Percentiles rank a stretch among this genome's conserved stretches.
These are phyloP conservation scores for Pseudochirops corinnae DNA, from an alignment of 2,797 vertebrate genomes.

Conservation along the genomic window DNA sequence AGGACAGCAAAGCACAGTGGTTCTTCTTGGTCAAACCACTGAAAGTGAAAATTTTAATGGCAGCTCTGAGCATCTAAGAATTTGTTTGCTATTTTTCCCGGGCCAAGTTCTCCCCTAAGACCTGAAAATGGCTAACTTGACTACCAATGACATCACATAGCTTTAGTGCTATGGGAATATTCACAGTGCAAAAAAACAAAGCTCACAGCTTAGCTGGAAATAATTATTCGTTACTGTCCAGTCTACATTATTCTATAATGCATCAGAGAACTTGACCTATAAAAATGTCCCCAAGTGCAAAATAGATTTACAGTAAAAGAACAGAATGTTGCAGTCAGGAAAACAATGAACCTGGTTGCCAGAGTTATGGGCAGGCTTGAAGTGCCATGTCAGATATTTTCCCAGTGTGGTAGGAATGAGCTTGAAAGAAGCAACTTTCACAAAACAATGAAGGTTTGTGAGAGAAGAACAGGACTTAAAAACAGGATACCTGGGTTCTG, in stretches of 20 bases:
- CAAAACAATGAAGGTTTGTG: background rate
- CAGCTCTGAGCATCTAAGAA: background rate
- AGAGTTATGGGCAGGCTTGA: slow-evolving; percentile 48
- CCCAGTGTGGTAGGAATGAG: slow-evolving; percentile 28
- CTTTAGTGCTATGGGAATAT: slow-evolving; percentile 10
- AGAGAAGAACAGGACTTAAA: background rate
- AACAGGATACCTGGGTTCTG: background rate
- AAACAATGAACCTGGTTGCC: slow-evolving; percentile 32
- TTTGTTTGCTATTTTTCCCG: background rate
- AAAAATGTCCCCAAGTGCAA: slow-evolving; percentile 53
- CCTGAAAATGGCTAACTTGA: slow-evolving; percentile 10
- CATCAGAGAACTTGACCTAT: slow-evolving; percentile 55
- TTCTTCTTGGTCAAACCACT: background rate
- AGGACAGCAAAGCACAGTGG: background rate
- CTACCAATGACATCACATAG: slow-evolving; percentile 13
- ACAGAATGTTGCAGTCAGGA: slow-evolving; percentile 65
- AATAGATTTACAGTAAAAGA: slow-evolving; percentile 67
- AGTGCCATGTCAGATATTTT: background rate
- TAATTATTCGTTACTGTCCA: slow-evolving; percentile 27
- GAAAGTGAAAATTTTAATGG: background rate
- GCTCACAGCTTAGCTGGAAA: slow-evolving; percentile 46
- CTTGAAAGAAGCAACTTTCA: slow-evolving; percentile 37
- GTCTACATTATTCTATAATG: slow-evolving; percentile 62
- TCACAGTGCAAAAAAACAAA: background rate
- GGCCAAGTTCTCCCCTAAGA: background rate